Base-by-base conservation (phyloP, 2,888 invertebrate species). In the Bedellia somnulentella region DNA sequence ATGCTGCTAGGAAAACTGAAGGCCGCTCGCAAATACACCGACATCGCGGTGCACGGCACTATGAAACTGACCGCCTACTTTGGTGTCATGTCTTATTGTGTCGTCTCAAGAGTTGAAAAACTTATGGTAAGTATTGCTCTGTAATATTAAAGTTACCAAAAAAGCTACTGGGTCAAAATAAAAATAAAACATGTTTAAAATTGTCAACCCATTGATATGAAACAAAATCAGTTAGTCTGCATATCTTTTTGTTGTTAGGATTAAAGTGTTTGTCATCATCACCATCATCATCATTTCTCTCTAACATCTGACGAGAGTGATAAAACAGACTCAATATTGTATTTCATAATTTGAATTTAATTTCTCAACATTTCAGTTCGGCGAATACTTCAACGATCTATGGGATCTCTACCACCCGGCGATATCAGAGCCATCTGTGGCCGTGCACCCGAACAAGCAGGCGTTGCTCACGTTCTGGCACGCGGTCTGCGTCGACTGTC, bases 351-450 rank as follows among this genome's bases (percentile, higher is more conserved):
- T 9, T 18, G 9, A 5, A 18, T 6, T 9, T 6, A 18, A 5
- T 18, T 6, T 9, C 9, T 18, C 9, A 6, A 34, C 40, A 31
- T 68, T 78, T 2, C 67, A 93, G 93, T 93, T 95, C 66, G 90
- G 93, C n/a, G 89, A 87, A 43, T 92, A 89, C 63, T 89, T 94
- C 73, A 80, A 86, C 45, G 92, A 94, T 49, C 71, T 96, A 23
- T 96, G 95, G 95, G 90, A 93, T 44, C 70, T 96, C 33, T 96
- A 95, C 64, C 94, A 95, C 77, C 94, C 95, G 2, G 89, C 92
- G 46, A 80, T 95, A 37, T 92, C 93, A 6, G 95, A 96, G 68
- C 95, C 95, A 1, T 90, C 93, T 31, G 93, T 95, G 44, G 89
- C 95, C 13, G 91, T 94, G 32, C 93, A 95, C 68, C 93, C 94